Percentiles rank a stretch among this genome's conserved stretches.
phyloP scores from a whole-genome alignment of 1,140 invertebrate genomes.

The Diorhabda elongata region DNA sequence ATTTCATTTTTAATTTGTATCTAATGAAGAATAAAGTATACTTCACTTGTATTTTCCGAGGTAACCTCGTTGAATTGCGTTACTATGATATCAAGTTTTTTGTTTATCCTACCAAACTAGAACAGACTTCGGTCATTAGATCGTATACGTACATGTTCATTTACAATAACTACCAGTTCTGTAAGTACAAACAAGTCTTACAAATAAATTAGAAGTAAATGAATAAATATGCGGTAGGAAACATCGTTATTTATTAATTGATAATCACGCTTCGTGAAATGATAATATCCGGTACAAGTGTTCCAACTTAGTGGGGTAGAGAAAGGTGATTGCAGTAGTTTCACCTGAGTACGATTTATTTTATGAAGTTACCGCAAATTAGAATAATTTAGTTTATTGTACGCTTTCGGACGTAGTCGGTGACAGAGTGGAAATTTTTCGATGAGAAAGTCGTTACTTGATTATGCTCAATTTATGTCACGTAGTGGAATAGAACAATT shows the following conservation, averaged over 20 bases:
- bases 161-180: conserved; percentile 7
- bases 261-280: neutral
- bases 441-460: too few species aligned
- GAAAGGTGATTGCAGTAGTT: neutral
- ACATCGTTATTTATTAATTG: neutral
- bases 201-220: neutral
- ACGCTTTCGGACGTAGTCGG: too few species aligned
- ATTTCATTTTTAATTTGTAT: too few species aligned
- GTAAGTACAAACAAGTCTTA: neutral
- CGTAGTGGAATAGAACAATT: too few species aligned
- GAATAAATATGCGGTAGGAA: neutral
- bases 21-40: too few species aligned
- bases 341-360: neutral
- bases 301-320: neutral
- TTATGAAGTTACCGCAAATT: too few species aligned
- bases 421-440: too few species aligned
- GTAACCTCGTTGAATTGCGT: neutral
- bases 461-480: too few species aligned
- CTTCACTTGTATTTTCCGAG: neutral
- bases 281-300: neutral
- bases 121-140: conserved; percentile 29
- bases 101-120: conserved; percentile 15
- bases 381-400: too few species aligned
- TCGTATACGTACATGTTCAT: conserved; percentile 26
- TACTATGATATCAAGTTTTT: conserved; percentile 6